Evolutionary conservation across 30 jellyfish, hydroid and myxozoan genomes (phyloP).

Genomic region (Cassiopea xamachana): DNA sequence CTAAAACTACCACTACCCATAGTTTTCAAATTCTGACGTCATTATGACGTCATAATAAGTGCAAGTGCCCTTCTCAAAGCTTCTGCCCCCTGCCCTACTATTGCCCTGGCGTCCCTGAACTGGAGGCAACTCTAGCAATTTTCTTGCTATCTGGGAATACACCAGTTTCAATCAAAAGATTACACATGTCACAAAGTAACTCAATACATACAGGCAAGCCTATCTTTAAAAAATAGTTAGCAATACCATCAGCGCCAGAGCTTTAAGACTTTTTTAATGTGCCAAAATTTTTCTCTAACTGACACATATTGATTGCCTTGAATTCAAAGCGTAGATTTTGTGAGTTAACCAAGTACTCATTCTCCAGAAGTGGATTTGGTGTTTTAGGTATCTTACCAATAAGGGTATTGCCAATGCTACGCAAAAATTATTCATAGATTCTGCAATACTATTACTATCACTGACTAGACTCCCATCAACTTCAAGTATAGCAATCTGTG

Average conservation of each 20-base stretch:
- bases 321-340: constrained; percentile 39
- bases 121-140: constrained; percentile 44
- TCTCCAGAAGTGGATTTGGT: constrained; percentile 32
- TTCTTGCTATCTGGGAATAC: constrained; percentile 25
- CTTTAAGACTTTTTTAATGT: constrained; percentile 29
- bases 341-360: constrained; percentile 42
- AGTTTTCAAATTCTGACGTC: too few species aligned
- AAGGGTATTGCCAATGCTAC: too few species aligned
- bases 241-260: constrained; percentile 60
- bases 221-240: constrained; percentile 14
- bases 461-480: too few species aligned
- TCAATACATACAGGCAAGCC: constrained; percentile 31
- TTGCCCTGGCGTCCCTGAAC: too few species aligned
- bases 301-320: constrained; percentile 18
- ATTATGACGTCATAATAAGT: too few species aligned
- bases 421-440: too few species aligned
- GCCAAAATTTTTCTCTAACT: constrained; percentile 27
- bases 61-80: too few species aligned
- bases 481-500: too few species aligned
- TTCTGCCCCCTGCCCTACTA: too few species aligned
- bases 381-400: background rate
- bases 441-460: too few species aligned
- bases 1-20: too few species aligned
- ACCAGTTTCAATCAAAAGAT: constrained; percentile 38
- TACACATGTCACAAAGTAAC: constrained; percentile 49